These are phyloP conservation scores for Lophius americanus DNA, from an alignment of 2,797 vertebrate species.

Conservation along the genomic window DNA sequence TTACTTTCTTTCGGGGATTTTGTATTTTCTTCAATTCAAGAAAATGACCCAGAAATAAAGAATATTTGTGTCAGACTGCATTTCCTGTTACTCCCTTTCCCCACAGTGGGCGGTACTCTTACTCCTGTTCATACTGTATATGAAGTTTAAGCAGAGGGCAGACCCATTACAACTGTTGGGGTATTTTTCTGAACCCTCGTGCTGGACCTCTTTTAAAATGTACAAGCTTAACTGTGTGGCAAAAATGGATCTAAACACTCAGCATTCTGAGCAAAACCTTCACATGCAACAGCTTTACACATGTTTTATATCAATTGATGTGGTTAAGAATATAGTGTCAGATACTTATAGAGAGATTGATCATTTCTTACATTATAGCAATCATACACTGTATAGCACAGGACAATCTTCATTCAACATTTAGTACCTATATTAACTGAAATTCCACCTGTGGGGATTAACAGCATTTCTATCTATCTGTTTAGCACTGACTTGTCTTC, in stretches of 20 bases:
- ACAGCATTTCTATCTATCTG: not conserved
- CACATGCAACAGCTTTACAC: not conserved
- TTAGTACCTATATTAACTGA: too few species aligned
- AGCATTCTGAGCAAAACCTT: too few species aligned
- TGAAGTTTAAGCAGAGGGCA: slow-evolving; percentile 55
- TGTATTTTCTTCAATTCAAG: slow-evolving; percentile 5
- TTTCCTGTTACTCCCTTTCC: slow-evolving; percentile 39
- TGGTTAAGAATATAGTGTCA: too few species aligned
- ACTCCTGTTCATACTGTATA: slow-evolving; percentile 40
- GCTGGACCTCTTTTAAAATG: slow-evolving; percentile 41
- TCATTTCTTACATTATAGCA: not conserved
- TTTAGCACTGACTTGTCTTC: slow-evolving; percentile 12
- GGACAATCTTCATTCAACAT: not conserved
- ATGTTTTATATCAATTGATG: not conserved
- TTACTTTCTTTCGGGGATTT: not conserved
- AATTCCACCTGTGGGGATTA: too few species aligned
- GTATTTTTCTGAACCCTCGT: slow-evolving; percentile 50
- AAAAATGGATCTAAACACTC: not conserved
- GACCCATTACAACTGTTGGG: slow-evolving; percentile 48
- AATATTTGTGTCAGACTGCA: slow-evolving; percentile 38
- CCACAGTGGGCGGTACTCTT: slow-evolving; percentile 36
- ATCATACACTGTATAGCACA: not conserved
- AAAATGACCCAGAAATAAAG: slow-evolving; percentile 45
- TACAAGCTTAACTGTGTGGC: slow-evolving; percentile 11
- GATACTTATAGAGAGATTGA: not conserved